phyloP scores from a whole-genome alignment of 2,113 vertebrate species.

The Dicerorhinus sumatrensis region DNA sequence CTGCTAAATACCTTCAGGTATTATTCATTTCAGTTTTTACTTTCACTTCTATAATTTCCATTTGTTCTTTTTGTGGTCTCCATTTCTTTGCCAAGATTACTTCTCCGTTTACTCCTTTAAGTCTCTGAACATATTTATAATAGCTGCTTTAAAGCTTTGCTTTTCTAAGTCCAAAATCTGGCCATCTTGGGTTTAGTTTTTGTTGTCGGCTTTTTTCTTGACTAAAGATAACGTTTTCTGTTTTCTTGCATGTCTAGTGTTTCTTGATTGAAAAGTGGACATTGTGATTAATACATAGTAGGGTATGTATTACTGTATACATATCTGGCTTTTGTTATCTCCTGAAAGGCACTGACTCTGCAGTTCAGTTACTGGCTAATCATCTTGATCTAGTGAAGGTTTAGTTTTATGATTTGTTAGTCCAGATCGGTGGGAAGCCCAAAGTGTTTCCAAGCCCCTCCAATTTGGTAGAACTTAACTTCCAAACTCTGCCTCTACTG shows the following conservation, averaged over 20 bases:
- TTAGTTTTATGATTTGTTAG: neutral
- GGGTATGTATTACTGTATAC: neutral
- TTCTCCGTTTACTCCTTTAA: neutral
- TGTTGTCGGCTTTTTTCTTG: neutral
- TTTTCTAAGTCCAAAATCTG: neutral
- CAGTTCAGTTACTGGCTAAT: neutral
- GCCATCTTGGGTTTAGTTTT: neutral
- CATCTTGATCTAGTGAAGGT: neutral
- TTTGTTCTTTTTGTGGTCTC: neutral
- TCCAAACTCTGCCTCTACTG: neutral
- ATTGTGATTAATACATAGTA: neutral
- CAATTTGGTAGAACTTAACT: neutral
- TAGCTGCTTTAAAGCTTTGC: neutral
- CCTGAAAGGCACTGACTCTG: neutral
- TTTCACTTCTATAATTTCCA: neutral
- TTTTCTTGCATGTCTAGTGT: neutral
- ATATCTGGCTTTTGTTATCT: neutral
- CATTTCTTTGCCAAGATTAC: neutral
- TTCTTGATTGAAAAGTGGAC: neutral
- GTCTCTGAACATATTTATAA: neutral
- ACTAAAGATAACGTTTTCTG: neutral
- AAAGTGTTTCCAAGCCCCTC: neutral
- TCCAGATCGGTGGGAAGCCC: neutral
- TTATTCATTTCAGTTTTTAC: slow-evolving; percentile 27
- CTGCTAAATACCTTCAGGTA: neutral